Evolutionary conservation across 2,113 vertebrate species (phyloP), one percentile per base, ranked within the genome.

Genomic region (Leucoraja erinaceus): DNA sequence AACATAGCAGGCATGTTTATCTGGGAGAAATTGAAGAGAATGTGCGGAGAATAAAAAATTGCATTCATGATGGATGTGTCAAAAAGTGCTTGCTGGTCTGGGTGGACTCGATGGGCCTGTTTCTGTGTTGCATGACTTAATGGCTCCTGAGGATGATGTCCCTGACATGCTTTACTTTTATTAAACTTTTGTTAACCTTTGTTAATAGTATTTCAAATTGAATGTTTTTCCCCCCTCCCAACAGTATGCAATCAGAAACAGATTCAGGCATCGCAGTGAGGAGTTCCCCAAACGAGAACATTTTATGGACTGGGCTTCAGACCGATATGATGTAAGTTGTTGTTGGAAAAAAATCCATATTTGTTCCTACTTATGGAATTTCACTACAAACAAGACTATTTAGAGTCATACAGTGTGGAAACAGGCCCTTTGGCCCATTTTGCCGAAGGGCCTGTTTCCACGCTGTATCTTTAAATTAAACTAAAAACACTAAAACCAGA

Each of bases 241-340:
- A 86, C 95, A 99, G 99, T 99, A 98, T 97, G 97, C 98, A 92
- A 93, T 99, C 93, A 96, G 95, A 94, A 99, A 99, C 93, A 96
- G 98, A 93, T 98, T 96, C 94, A 96, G 0, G 70, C 98, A 99
- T 94, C 96, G 97, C 94, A 97, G 97, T 95, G 96, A 95, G 0
- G 0, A 90, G 11, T 97, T 94, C 93, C 97, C 98, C 47, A 98
- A 97, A 95, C 98, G 97, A 94, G 93, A 97, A 8, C 99, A 99
- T 95, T 99, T 98, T 98, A 94, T 99, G 94, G 98, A 99, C 96
- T 99, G 99, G 98, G 98, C 99, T 0, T 95, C 94, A 5, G 99
- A 99, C 38, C 98, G 97, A 93, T 99, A 99, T 33, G 95, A 97
- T 0, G 98, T 99, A 95, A 95, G 97, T 95, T 70, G 97, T 95